Evolutionary conservation across 23 tunicate species (phyloP).

Genomic region (Aplidium turbinatum): DNA sequence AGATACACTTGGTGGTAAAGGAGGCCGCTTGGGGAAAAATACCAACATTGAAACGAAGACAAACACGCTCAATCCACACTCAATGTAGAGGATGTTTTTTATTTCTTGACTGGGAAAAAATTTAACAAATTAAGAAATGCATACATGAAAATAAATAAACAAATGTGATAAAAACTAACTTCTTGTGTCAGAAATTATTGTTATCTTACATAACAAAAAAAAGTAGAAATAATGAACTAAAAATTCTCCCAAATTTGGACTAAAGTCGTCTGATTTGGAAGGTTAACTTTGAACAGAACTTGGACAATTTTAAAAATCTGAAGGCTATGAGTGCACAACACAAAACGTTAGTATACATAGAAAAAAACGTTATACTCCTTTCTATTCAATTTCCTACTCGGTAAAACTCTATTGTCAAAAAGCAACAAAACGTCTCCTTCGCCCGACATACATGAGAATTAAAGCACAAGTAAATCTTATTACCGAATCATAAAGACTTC

Average conservation of each 20-base stretch:
- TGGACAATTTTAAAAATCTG: too few species aligned
- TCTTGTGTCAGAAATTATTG: background rate
- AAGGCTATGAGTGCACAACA: too few species aligned
- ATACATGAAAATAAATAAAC: background rate
- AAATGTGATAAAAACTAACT: background rate
- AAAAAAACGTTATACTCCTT: too few species aligned
- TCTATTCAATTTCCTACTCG: too few species aligned
- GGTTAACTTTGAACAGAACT: too few species aligned
- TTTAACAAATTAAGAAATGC: background rate
- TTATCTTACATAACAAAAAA: background rate
- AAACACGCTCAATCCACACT: constrained; percentile 47
- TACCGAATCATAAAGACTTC: constrained; percentile 5
- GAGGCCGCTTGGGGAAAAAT: constrained; percentile 54
- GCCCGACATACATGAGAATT: too few species aligned
- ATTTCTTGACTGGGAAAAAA: constrained; percentile 1
- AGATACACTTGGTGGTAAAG: constrained; percentile 52
- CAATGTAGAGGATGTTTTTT: constrained; percentile 59
- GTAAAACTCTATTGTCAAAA: too few species aligned
- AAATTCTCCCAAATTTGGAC: too few species aligned
- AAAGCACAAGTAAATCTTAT: too few species aligned
- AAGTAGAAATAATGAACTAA: background rate
- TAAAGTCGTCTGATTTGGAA: too few species aligned
- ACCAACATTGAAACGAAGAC: constrained; percentile 41
- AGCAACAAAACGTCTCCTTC: too few species aligned
- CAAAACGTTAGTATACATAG: too few species aligned